Evolutionary conservation across 2,888 invertebrate genomes (phyloP), one percentile per base, ranked within the genome.

Genomic region (Sphinx pinastri): DNA sequence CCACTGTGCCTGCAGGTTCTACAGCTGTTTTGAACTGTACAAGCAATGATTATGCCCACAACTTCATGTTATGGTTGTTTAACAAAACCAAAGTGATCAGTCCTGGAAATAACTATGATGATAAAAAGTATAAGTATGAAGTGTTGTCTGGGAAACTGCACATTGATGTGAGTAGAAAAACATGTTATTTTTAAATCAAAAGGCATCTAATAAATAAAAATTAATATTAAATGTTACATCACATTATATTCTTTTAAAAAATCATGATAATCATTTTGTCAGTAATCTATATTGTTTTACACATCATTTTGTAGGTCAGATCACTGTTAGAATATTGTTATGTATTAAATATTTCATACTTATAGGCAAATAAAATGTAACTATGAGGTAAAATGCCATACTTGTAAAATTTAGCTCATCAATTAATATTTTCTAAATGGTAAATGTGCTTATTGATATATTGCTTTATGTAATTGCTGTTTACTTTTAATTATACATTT

Each of bases 21-120:
- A 95, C 94, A 70, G 95, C 95, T 54, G 93, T 95, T 69, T 86
- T 96, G 71, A 92, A 94, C 68, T 96, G 96, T 80, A 90, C 91
- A 63, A 96, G 96, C 83, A 96, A 95, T 87, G 96, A 96, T 82
- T 94, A 94, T 75, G 83, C 94, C 75, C 96, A 96, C 82, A 95
- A 95, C 79, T 96, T 96, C 79, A 94, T 95, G 92, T 96, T 95
- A 83, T 96, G 96, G 96, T 92, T 96, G 77, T 88, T 96, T 78
- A 90, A 91, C 74, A 92, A 94, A 66, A 93, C 94, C 73, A 86
- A 93, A 77, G 90, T 96, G 52, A 95, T 96, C 74, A 96, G 96
- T 2, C 96, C 96, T 31, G 95, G 95, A 54, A 96, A 95, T 89
- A 79, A 88, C 57, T 93, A 94, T 81, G 95, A 96, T 85, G 92